phyloP scores from a whole-genome alignment of 2,888 invertebrate species.

The Himalopsyche tibetana region DNA sequence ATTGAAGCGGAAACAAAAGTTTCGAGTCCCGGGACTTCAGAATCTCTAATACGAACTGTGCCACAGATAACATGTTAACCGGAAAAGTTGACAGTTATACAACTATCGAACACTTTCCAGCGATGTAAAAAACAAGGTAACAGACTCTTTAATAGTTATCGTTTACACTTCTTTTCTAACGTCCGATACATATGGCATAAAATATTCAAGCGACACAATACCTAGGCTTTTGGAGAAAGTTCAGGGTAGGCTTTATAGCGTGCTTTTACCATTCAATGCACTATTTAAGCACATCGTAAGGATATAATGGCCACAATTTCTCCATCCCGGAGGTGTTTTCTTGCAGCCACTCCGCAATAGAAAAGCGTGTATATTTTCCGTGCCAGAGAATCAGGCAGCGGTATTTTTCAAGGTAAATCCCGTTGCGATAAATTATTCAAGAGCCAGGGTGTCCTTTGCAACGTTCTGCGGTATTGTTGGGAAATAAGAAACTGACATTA shows the following conservation, averaged over 20 bases:
- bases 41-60: no score
- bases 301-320: conserved; percentile 8
- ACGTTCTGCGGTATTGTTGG: not conserved
- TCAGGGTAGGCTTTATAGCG: not conserved
- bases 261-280: not conserved
- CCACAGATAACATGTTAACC: no score
- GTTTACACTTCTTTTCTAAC: no score
- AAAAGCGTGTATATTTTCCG: not conserved
- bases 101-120: no score
- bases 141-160: no score
- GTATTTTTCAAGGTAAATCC: conserved; percentile 11
- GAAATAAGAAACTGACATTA: not conserved
- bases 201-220: not conserved
- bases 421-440: not conserved
- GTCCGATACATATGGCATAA: not conserved
- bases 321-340: not conserved
- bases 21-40: no score
- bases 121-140: no score
- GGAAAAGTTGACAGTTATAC: no score
- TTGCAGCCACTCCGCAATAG: not conserved
- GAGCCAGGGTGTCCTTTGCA: not conserved
- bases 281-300: not conserved
- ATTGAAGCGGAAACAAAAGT: no score
- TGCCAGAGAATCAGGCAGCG: not conserved
- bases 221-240: not conserved